Percentiles rank a stretch among this genome's conserved stretches.
Conservation (phyloP, 92 coral and sea anemone species). For the Anthopleura xanthogrammica region DNA sequence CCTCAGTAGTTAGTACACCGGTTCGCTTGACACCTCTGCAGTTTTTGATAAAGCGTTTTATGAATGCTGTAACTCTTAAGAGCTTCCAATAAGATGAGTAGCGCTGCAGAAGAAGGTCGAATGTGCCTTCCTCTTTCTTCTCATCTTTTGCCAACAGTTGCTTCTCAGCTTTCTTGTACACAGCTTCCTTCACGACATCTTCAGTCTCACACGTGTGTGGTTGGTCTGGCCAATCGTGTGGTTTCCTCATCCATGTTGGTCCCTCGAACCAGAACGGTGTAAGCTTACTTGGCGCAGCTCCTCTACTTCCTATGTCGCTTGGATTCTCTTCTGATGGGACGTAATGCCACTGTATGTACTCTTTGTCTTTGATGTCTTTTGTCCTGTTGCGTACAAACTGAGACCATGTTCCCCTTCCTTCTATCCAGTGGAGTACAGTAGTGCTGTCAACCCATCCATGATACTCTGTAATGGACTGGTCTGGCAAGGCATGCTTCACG, state of each 20-base stretch:
- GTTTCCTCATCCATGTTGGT: conserved; percentile 40
- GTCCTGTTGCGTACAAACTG: conserved; percentile 54
- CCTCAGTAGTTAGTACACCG: conserved; percentile 39
- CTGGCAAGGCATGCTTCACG: conserved; percentile 34
- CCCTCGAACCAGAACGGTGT: conserved; percentile 45
- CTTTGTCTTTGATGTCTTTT: conserved; percentile 40
- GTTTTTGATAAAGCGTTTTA: conserved; percentile 45
- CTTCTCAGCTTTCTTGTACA: conserved; percentile 34
- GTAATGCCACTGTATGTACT: conserved; percentile 47
- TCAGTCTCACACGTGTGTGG: conserved; percentile 35
- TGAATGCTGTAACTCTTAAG: conserved; percentile 44
- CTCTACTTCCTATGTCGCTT: conserved; percentile 52
- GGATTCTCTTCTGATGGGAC: conserved; percentile 53
- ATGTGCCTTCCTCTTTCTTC: conserved; percentile 13
- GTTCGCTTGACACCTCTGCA: conserved; percentile 17
- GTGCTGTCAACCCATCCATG: conserved; percentile 62
- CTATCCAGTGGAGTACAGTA: too few species aligned
- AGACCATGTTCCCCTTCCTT: too few species aligned
- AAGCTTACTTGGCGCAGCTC: conserved; percentile 34
- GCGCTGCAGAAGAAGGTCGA: conserved; percentile 8
- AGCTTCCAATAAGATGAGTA: conserved; percentile 39
- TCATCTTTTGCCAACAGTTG: conserved; percentile 52
- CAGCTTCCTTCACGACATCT: conserved; percentile 36
- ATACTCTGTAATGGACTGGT: conserved; percentile 23
- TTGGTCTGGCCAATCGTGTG: conserved; percentile 47